A percentile compares a stretch with the other conserved stretches of the same genome.
Conservation (phyloP, 2,888 invertebrate genomes). For the Byasa hedistus region DNA sequence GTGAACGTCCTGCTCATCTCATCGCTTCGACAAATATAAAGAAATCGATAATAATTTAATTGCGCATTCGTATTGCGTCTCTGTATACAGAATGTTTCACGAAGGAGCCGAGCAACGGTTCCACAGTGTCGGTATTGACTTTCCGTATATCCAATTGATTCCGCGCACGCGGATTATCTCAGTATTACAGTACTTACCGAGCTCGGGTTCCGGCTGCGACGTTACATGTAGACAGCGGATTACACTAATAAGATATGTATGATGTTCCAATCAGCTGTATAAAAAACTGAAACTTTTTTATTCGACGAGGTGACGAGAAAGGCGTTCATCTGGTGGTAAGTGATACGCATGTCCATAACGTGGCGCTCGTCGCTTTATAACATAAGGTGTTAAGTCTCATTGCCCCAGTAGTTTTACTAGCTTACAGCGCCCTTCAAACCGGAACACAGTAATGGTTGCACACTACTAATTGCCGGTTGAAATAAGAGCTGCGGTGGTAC, state of each 20-base stretch:
- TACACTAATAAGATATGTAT: constrained; percentile 22
- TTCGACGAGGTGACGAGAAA: too few relatives aligned
- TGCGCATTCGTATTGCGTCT: neutral
- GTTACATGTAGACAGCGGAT: constrained; percentile 25
- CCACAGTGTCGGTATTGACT: constrained; percentile 17
- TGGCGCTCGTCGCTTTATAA: too few relatives aligned
- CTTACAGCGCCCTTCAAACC: too few relatives aligned
- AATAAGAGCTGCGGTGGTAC: too few relatives aligned
- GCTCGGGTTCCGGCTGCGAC: constrained; percentile 25
- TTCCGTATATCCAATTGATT: constrained; percentile 27
- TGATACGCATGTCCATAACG: too few relatives aligned
- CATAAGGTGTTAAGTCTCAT: too few relatives aligned
- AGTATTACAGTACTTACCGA: constrained; percentile 20
- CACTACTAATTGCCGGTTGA: too few relatives aligned
- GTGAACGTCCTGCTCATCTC: too few relatives aligned
- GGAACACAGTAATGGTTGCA: too few relatives aligned
- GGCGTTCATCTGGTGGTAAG: too few relatives aligned
- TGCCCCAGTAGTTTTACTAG: too few relatives aligned
- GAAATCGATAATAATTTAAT: neutral
- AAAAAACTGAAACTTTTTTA: neutral
- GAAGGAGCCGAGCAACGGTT: constrained; percentile 7
- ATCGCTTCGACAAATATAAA: neutral
- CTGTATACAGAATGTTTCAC: neutral
- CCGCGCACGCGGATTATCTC: constrained; percentile 24
- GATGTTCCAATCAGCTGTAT: constrained; percentile 3